Evolutionary conservation across 1,140 invertebrate species (phyloP).

Genomic region (Chironomus striatipennis): DNA sequence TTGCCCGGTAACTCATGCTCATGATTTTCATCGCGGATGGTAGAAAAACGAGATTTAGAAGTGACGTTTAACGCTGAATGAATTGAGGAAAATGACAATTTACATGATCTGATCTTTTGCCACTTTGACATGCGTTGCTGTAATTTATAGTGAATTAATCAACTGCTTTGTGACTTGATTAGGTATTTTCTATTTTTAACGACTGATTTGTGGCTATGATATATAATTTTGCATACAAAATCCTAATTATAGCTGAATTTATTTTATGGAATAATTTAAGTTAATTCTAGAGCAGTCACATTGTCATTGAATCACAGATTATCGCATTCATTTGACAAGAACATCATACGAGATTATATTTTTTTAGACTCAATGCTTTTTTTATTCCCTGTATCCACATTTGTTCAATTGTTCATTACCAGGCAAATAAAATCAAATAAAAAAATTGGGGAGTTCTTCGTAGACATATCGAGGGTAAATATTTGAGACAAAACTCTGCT

Average conservation of each 20-base stretch:
- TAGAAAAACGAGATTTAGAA: too few relatives aligned
- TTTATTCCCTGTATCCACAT: neutral
- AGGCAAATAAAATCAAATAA: conserved; percentile 6
- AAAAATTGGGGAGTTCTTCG: neutral
- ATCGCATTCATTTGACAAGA: too few relatives aligned
- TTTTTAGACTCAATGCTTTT: neutral
- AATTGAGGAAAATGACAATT: neutral
- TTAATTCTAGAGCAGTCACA: neutral
- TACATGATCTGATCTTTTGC: conserved; percentile 4
- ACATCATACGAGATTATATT: neutral
- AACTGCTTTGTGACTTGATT: neutral
- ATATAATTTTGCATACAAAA: neutral
- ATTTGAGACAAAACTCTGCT: neutral
- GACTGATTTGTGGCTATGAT: too few relatives aligned
- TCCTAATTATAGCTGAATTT: neutral
- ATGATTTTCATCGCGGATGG: too few relatives aligned
- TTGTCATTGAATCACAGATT: neutral
- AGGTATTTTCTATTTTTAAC: too few relatives aligned
- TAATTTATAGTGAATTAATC: conserved; percentile 13
- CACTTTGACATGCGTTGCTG: neutral
- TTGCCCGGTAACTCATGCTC: too few relatives aligned
- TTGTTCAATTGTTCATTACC: conserved; percentile 13
- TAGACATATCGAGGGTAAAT: conserved; percentile 7
- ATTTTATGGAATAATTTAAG: neutral
- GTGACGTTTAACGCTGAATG: too few relatives aligned